Conservation (phyloP, 2,113 vertebrate genomes). For the Hystrix brachyura region DNA sequence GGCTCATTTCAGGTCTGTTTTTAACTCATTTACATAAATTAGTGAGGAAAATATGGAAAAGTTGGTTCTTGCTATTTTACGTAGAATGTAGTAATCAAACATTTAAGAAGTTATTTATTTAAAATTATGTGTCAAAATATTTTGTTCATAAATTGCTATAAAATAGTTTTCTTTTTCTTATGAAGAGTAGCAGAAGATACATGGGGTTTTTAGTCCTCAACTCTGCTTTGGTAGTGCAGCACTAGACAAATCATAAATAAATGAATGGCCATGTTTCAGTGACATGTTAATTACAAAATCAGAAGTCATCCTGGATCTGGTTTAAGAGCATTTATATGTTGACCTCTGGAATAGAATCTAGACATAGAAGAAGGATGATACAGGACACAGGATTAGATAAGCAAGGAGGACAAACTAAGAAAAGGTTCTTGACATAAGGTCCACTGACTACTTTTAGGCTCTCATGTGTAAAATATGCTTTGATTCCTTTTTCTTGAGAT, state of each 20-base stretch:
- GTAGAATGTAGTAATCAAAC: neutral
- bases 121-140: neutral
- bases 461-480: neutral
- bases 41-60: conserved; percentile 33
- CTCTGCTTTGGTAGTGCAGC: neutral
- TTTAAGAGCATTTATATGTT: neutral
- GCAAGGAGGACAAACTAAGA: neutral
- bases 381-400: neutral
- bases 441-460: neutral
- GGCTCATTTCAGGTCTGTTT: conserved; percentile 38
- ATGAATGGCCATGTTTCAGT: neutral
- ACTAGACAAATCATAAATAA: neutral
- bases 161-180: neutral
- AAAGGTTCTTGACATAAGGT: neutral
- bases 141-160: neutral
- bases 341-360: neutral
- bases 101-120: conserved; percentile 38
- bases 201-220: neutral
- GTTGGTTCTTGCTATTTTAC: neutral
- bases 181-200: neutral
- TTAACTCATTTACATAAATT: conserved; percentile 36
- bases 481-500: conserved; percentile 20
- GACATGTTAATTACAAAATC: neutral
- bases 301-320: neutral
- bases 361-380: neutral